Evolutionary conservation across 2,113 vertebrate genomes (phyloP).

Genomic region (Neopipo cinnamomea): DNA sequence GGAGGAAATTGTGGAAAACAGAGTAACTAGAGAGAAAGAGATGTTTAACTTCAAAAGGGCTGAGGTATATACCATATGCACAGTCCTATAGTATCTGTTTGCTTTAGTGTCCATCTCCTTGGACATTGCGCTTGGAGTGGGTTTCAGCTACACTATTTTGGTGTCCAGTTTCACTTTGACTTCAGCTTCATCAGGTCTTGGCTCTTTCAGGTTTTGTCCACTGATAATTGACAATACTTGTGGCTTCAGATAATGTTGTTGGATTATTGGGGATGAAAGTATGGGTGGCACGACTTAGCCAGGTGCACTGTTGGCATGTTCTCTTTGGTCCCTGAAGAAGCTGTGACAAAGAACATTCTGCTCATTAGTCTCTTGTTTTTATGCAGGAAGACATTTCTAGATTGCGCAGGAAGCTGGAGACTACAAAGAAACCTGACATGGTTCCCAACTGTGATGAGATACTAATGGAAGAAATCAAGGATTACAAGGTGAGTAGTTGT

Average conservation of each 20-base stretch:
- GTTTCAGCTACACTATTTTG: neutral
- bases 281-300: neutral
- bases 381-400: constrained; percentile 94
- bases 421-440: constrained; percentile 95
- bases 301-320: neutral
- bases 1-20: constrained; percentile 93
- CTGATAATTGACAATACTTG: neutral
- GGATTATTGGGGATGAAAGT: neutral
- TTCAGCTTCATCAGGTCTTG: neutral
- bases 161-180: neutral
- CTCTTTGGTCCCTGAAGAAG: neutral
- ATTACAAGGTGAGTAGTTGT: constrained; percentile 84
- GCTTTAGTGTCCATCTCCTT: neutral
- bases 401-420: constrained; percentile 90
- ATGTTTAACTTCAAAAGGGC: constrained; percentile 93
- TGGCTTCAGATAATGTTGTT: neutral
- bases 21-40: constrained; percentile 93
- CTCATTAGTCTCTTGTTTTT: neutral
- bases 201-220: neutral
- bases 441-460: constrained; percentile 96
- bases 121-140: neutral
- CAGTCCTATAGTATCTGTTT: neutral
- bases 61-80: constrained; percentile 74
- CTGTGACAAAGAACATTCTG: neutral
- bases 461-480: constrained; percentile 96